phyloP scores from a whole-genome alignment of 2,797 vertebrate species.

The Sebastes nivosus region DNA sequence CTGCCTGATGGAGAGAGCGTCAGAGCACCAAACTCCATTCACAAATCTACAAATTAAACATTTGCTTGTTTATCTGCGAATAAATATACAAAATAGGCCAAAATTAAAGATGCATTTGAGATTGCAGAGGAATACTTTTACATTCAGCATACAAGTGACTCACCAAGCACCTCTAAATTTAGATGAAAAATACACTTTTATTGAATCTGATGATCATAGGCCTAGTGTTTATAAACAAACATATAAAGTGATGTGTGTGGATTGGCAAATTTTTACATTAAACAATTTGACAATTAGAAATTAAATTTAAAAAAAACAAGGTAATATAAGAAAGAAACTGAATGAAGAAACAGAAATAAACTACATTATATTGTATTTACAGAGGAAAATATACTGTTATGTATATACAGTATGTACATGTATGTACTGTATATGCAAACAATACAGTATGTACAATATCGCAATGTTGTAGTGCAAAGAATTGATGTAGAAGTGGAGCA shows the following conservation, averaged over 20 bases:
- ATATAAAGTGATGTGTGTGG: background rate
- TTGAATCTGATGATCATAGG: background rate
- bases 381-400: background rate
- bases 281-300: background rate
- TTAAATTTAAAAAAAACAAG: background rate
- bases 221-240: background rate
- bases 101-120: accelerated
- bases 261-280: background rate
- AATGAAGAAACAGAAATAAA: too few relatives aligned
- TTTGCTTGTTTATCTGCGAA: accelerated
- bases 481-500: too few relatives aligned
- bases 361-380: background rate
- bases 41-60: accelerated
- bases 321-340: background rate
- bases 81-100: accelerated
- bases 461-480: too few relatives aligned
- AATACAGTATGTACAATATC: too few relatives aligned
- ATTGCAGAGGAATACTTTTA: accelerated
- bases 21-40: background rate
- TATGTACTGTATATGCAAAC: background rate
- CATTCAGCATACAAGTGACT: background rate
- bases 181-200: background rate
- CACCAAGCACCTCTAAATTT: background rate
- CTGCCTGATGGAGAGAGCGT: background rate
- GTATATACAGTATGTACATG: background rate